Base-by-base conservation (phyloP, 2,888 invertebrate species). In the Autographa gamma region DNA sequence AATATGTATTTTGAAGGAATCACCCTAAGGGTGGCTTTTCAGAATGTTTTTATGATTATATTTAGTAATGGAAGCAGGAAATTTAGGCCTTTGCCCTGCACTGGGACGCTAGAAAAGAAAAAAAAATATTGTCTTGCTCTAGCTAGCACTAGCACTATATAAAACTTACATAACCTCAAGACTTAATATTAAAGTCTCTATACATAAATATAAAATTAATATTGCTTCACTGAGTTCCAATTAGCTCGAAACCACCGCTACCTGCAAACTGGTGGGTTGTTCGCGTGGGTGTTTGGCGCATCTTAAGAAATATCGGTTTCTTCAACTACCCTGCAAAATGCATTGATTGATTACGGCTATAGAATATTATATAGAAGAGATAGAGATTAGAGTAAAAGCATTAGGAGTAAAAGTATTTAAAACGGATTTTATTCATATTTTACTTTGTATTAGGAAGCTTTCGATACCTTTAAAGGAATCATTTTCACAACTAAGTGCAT, bases 171-270 rank as follows among this genome's bases (percentile, higher is more conserved):
- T 48, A 48, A 48, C 48, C 1, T 16, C 48, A 48, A n/a, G 5
- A n/a, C n/a, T n/a, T 6, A 48, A 48, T 48, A n/a, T 48, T 48
- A 0, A 48, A 48, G 6, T 16, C 16, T 43, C 43, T 6, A 6
- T 14, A 16, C 16, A 48, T 48, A 48, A 43, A 4, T 43, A n/a
- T 48, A 48, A 0, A n/a, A 48, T 48, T 48, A 43, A 48, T 48
- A 48, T n/a, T n/a, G 48, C 48, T 48, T 48, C 48, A 48, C n/a
- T 48, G 48, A n/a, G 48, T 48, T 48, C 48, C 48, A 48, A 48
- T 48, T 48, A 48, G n/a, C n/a, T 7, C 48, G 48, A n/a, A n/a
- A 5, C 1, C 38, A 38, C 38, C 7, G n/a, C 1, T 48, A 48
- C 48, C 48, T 48, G 48, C 48, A 48, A 48, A 48, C 48, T 48